phyloP scores from a whole-genome alignment of 1,140 invertebrate genomes.

The Chrysoperla carnea region DNA sequence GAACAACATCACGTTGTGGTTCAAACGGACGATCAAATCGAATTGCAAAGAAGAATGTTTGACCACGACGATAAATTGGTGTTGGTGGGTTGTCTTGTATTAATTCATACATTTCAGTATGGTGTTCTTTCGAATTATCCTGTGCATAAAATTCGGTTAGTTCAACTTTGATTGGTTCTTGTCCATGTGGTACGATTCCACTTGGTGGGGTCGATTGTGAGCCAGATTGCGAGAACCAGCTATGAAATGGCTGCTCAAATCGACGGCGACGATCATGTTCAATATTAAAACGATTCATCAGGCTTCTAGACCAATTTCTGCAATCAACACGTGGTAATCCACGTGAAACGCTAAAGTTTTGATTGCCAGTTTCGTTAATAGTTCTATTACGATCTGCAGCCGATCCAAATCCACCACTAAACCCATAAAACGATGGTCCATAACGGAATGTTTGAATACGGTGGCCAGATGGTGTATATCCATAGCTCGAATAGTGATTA shows the following conservation, averaged over 20 bases:
- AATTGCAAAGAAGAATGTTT: slow-evolving; percentile 28
- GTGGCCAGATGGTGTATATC: not conserved
- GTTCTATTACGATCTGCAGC: not conserved
- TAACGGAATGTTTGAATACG: not conserved
- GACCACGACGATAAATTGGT: slow-evolving; percentile 29
- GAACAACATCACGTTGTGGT: slow-evolving; percentile 23
- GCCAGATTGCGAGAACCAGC: slow-evolving; percentile 23
- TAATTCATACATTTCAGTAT: slow-evolving; percentile 45
- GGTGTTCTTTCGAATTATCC: slow-evolving; percentile 43
- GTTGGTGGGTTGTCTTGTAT: slow-evolving; percentile 24
- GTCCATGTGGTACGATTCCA: slow-evolving; percentile 26
- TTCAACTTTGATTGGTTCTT: slow-evolving; percentile 36
- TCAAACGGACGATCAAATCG: slow-evolving; percentile 26
- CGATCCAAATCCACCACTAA: not conserved
- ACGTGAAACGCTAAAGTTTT: not conserved
- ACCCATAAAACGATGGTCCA: not conserved
- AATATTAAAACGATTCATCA: slow-evolving; percentile 1
- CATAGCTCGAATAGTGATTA: not conserved
- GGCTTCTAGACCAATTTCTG: slow-evolving; percentile 1
- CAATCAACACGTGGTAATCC: not conserved
- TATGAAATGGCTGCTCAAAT: slow-evolving; percentile 21
- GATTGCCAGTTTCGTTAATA: too few relatives aligned
- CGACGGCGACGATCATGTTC: not conserved
- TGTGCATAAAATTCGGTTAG: slow-evolving; percentile 40
- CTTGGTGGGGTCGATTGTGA: slow-evolving; percentile 25